Conservation (phyloP, 2,888 invertebrate genomes). For the Ichneumoninae sp. region DNA sequence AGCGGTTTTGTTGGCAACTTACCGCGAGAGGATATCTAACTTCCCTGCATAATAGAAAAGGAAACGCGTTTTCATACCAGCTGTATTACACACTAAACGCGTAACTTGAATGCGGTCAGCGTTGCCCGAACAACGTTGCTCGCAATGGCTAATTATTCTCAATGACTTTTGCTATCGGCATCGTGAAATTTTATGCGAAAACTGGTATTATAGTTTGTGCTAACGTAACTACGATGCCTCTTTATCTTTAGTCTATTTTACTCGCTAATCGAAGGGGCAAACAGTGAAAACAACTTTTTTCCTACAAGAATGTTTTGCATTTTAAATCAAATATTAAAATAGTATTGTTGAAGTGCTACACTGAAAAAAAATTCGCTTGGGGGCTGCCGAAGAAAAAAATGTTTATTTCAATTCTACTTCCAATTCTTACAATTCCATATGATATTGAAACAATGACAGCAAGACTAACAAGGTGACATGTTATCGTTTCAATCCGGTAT, state of each 20-base stretch:
- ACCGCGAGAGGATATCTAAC: conserved; percentile 19
- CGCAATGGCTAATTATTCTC: conserved; percentile 29
- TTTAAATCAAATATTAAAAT: not conserved
- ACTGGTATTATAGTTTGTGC: not conserved
- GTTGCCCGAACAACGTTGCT: conserved; percentile 6
- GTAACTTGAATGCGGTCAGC: not conserved
- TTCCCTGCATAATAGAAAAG: conserved; percentile 4
- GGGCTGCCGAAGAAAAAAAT: too few species aligned
- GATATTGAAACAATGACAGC: too few species aligned
- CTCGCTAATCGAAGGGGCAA: conserved; percentile 1
- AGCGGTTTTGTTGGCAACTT: conserved; percentile 25
- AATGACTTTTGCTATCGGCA: conserved; percentile 40
- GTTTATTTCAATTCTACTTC: too few species aligned
- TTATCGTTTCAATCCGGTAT: too few species aligned
- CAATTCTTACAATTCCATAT: too few species aligned
- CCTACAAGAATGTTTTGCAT: not conserved
- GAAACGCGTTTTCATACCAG: conserved; percentile 23
- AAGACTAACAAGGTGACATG: too few species aligned
- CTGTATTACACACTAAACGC: conserved; percentile 13
- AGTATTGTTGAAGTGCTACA: not conserved
- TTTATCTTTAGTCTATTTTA: not conserved
- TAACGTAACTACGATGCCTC: not conserved
- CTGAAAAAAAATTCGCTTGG: too few species aligned
- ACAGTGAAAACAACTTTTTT: not conserved
- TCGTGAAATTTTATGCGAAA: conserved; percentile 10